Base-by-base conservation (phyloP, 2,797 vertebrate species). In the Poeciliopsis gracilis region DNA sequence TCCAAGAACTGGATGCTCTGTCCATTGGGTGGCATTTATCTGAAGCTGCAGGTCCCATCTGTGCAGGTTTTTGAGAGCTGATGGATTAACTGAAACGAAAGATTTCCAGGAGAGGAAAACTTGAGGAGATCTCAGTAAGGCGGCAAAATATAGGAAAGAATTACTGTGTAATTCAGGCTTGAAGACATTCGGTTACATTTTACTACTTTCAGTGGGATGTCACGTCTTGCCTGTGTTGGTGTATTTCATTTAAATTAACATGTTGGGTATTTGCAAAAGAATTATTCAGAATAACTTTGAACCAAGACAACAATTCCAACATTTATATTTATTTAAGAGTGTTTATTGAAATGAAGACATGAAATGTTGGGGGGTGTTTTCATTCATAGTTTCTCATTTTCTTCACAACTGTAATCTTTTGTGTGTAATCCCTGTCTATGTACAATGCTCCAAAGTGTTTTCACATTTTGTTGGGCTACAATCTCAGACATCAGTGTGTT, bases 1-100 rank as follows among this genome's bases (percentile, higher is more conserved):
- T 71, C 8, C 55, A 41, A 81, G 30, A 82, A 45, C 72, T 72
- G 57, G 73, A 53, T 75, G 46, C 57, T 23, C 38, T 46, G 33
- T 45, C 73, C 43, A 63, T 49, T 67, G 16, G 4, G 55, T 66
- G 5, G 36, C n/a, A 59, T 74, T 79, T 18, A 46, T 23, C 10
- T 78, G 5, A 38, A n/a, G 28, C 45, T 13, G 61, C 67, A 38
- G 33, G 30, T 66, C 66, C 38, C 30, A 41, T 43, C 66, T 69
- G 63, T 41, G 63, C 38, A 43, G 66, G 30, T 13, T 67, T 67
- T n/a, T 33, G 7, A 43, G 23, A 13, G 66, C 20, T 10, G 38
- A 69, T 18, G 13, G 61, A 66, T 49, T 43, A 69, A 69, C 43
- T 69, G 38, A 23, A 69, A 69, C 61, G 4, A 66, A 41, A 43